Percentiles rank a stretch among this genome's conserved stretches.
Conservation (phyloP, 2,888 invertebrate species). For the Gari tellinella region DNA sequence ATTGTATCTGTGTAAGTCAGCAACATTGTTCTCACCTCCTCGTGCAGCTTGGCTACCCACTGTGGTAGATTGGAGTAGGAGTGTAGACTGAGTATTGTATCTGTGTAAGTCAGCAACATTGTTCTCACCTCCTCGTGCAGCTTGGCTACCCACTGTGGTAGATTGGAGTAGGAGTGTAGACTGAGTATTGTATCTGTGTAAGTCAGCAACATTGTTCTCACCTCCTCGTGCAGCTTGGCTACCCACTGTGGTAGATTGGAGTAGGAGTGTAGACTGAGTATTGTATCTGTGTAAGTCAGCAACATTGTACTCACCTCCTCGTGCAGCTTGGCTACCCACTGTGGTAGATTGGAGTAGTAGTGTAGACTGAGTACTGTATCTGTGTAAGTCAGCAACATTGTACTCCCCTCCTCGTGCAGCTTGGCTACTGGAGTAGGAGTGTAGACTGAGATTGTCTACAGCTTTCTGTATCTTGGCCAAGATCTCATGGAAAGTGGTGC, state of each 20-base stretch:
- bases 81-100: slow-evolving; percentile 95
- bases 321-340: slow-evolving; percentile 97
- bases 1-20: no score
- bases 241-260: slow-evolving; percentile 99
- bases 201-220: no score
- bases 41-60: slow-evolving; percentile 98
- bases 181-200: no score
- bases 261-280: slow-evolving; percentile 97
- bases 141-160: slow-evolving; percentile 96
- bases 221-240: slow-evolving; percentile 96
- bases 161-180: slow-evolving; percentile 97
- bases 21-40: no score
- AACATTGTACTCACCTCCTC: slow-evolving; percentile 92
- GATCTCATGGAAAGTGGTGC: slow-evolving; percentile 96
- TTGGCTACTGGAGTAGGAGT: slow-evolving; percentile 98
- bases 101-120: no score
- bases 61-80: slow-evolving; percentile 98
- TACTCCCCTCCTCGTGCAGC: slow-evolving; percentile 92
- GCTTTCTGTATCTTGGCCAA: slow-evolving; percentile 96
- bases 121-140: slow-evolving; percentile 98
- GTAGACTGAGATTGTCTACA: slow-evolving; percentile 97
- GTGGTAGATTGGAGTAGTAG: slow-evolving; percentile 99
- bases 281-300: no score
- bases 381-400: slow-evolving; percentile 98
- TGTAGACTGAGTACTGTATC: slow-evolving; percentile 95